phyloP scores from a whole-genome alignment of 2,888 invertebrate species.

The Escarpia spicata region DNA sequence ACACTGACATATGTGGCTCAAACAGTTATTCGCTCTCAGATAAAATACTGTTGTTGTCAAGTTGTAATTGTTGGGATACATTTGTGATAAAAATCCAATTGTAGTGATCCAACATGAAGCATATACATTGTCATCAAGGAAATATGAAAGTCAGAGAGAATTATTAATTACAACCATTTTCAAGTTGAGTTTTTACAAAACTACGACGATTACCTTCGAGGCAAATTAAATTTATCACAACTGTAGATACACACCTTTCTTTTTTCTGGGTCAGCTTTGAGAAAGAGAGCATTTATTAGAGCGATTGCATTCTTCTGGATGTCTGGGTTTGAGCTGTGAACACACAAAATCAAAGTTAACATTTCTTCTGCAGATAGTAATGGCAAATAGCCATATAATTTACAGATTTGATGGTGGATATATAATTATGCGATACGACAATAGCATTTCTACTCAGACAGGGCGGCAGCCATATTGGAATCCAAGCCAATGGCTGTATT shows the following conservation, averaged over 20 bases:
- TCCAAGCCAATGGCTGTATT: no score
- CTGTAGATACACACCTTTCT: conserved; percentile 71
- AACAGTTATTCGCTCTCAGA: not conserved
- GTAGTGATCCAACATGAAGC: not conserved
- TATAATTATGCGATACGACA: no score
- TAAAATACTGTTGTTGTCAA: not conserved
- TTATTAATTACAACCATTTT: not conserved
- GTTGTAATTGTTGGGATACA: not conserved
- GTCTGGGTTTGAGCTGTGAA: conserved; percentile 69
- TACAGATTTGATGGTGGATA: not conserved
- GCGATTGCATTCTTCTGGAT: conserved; percentile 95
- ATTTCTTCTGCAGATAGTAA: not conserved
- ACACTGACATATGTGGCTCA: not conserved
- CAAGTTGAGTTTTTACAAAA: conserved; percentile 6
- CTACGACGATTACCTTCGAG: not conserved
- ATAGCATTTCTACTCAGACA: no score
- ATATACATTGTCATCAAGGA: not conserved
- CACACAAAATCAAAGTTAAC: not conserved
- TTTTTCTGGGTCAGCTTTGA: conserved; percentile 84
- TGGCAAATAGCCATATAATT: not conserved
- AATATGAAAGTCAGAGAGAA: not conserved
- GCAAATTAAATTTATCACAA: not conserved
- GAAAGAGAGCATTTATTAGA: conserved; percentile 90
- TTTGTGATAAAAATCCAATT: no score
- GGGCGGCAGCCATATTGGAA: no score